Evolutionary conservation across 2,888 invertebrate species (phyloP), one percentile per base, ranked within the genome.

Genomic region (Cistogaster globosa): DNA sequence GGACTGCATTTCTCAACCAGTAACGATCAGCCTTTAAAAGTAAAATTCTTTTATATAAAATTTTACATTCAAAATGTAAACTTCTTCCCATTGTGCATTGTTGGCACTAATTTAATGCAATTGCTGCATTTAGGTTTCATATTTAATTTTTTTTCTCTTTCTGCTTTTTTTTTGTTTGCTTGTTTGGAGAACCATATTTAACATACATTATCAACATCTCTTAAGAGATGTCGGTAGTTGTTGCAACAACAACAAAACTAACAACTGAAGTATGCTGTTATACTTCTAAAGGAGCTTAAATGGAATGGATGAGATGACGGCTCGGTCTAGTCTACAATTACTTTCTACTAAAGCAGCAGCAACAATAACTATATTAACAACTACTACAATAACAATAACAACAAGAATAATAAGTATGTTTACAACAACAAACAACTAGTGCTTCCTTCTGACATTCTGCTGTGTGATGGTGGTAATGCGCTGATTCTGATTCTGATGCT

Each of bases 281-380:
- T 58, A 18, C 14, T 22, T 68, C 8, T 42, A 58, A 60, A 45
- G n/a, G 20, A 62, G 77, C 12, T 60, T 80, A 78, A 82, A 81
- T 81, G 42, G 42, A 11, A 42, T 60, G 81, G 51, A 77, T n/a
- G n/a, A n/a, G n/a, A n/a, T 76, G 80, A 74, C 78, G 82, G 82
- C 79, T 85, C 65, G 78, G 85, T 85, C 82, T 85, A 79, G 85
- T 82, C 85, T 85, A 75, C 82, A 74, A 82, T 82, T 79, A 85
- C 85, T 82, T 85, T 82, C 82, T 80, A 71, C 57, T 75, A 57
- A 53, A 76, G n/a, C 78, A 76, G n/a, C 78, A 74, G 55, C 65
- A 75, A 22, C 62, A 63, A 62, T 48, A 63, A 63, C 57, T 57
- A 60, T 51, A 60, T 22, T 55, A 74, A 51, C 55, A 67, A 81